phyloP scores from a whole-genome alignment of 2,797 vertebrate species.

The Onychomys arenicola region DNA sequence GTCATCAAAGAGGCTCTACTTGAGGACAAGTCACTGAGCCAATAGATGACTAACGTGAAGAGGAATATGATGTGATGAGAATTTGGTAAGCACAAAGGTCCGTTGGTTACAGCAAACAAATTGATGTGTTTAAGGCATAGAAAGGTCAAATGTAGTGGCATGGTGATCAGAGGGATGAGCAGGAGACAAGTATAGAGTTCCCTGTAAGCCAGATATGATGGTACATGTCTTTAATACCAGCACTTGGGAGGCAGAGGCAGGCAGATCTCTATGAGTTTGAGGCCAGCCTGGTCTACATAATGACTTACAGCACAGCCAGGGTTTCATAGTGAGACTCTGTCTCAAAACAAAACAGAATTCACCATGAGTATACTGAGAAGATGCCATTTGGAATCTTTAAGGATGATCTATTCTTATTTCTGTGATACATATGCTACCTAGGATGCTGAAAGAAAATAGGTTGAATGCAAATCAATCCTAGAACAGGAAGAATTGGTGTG shows the following conservation, averaged over 20 bases:
- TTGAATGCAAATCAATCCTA: not conserved
- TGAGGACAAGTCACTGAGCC: not conserved
- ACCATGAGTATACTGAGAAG: not conserved
- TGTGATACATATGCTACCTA: rapidly evolving
- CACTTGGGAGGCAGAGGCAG: not conserved
- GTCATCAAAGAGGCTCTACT: not conserved
- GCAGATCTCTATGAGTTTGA: not conserved
- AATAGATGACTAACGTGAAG: not conserved
- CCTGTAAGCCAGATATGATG: rapidly evolving
- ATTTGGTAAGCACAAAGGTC: not conserved
- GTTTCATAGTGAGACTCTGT: not conserved
- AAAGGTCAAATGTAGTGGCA: not conserved
- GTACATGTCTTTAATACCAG: not conserved
- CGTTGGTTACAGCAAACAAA: not conserved
- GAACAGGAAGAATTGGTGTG: too few species aligned
- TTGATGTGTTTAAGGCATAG: not conserved
- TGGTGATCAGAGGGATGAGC: not conserved
- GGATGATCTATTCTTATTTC: not conserved
- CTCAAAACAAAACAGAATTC: not conserved
- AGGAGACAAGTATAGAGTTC: not conserved
- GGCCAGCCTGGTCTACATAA: not conserved
- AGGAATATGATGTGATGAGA: not conserved
- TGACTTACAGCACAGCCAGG: not conserved
- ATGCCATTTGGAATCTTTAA: not conserved
- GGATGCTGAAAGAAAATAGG: not conserved